phyloP scores from a whole-genome alignment of 2,888 invertebrate species.

The Fragum whitleyi region DNA sequence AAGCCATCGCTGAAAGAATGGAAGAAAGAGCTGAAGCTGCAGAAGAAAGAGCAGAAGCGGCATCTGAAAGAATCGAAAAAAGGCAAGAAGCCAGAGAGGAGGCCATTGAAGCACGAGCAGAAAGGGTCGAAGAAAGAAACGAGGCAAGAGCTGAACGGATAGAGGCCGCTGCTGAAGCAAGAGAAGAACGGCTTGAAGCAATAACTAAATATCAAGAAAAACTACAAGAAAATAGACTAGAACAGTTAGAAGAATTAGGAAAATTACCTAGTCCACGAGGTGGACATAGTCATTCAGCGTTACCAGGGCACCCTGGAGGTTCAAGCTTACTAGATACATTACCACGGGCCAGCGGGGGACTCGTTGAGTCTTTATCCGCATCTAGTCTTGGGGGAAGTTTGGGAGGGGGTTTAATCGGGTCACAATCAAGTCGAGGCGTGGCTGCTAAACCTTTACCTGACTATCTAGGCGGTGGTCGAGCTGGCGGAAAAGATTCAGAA shows the following conservation, averaged over 20 bases:
- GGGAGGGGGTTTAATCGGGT: background rate
- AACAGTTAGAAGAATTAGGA: background rate
- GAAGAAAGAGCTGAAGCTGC: background rate
- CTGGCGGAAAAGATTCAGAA: background rate
- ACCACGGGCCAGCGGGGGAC: background rate
- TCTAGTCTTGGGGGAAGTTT: background rate
- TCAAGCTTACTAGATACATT: background rate
- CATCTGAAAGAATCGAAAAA: background rate
- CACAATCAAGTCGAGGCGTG: background rate
- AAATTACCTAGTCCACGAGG: background rate
- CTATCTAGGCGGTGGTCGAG: background rate
- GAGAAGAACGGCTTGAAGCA: background rate
- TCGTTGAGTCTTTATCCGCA: background rate
- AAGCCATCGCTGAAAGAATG: background rate
- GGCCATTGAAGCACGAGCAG: background rate
- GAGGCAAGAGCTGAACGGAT: background rate
- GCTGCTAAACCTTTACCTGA: background rate
- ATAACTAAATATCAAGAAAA: slow-evolving; percentile 1
- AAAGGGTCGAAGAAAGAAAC: background rate
- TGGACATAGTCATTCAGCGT: background rate
- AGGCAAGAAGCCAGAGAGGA: background rate
- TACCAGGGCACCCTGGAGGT: background rate
- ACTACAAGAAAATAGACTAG: background rate
- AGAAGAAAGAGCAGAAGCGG: background rate
- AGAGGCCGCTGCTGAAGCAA: background rate